Base-by-base conservation (phyloP, 1,140 invertebrate genomes). In the Anadara kagoshimensis region DNA sequence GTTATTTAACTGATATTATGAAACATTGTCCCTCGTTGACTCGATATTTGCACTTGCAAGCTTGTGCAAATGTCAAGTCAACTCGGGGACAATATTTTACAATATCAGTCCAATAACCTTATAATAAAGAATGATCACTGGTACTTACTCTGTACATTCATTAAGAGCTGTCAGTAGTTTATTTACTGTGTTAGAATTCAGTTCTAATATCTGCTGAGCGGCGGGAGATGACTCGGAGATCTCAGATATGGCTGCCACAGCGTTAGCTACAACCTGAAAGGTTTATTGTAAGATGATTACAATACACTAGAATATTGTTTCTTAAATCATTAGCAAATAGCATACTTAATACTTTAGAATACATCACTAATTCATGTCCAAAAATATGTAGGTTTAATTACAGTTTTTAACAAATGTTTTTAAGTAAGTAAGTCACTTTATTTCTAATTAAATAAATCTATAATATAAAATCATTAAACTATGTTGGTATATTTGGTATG, bases 121-220 rank as follows among this genome's bases (percentile, higher is more conserved):
- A n/a, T n/a, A n/a, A 36, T 36, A 36, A 45, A 56, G 29, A 57
- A 54, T 22, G 24, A 53, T 22, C 18, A 0, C 54, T 41, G 44
- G 12, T 51, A 87, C 89, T 85, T 82, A 91, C 91, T 99, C 98
- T 20, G 98, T 99, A 88, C 98, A 99, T 89, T 99, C 98, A 89
- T 99, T 99, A 16, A 99, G 91, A 44, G 98, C 98, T 1, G 98
- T 99, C 61, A 99, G 90, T 11, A 99, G 91, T 90, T 99, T 99
- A 89, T 99, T 99, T 78, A 99, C 98, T 0, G 97, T 99, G 74
- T 95, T 95, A 43, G 96, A 94, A 90, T 99, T 99, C 93, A 99
- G 96, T 90, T 99, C 96, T 73, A 99, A 95, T 41, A 99, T 90
- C 18, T 97, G 95, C 75, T 94, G 94, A 12, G 97, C 97, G 78